phyloP scores from a whole-genome alignment of 1,140 invertebrate genomes.

The Frieseomelitta varia region DNA sequence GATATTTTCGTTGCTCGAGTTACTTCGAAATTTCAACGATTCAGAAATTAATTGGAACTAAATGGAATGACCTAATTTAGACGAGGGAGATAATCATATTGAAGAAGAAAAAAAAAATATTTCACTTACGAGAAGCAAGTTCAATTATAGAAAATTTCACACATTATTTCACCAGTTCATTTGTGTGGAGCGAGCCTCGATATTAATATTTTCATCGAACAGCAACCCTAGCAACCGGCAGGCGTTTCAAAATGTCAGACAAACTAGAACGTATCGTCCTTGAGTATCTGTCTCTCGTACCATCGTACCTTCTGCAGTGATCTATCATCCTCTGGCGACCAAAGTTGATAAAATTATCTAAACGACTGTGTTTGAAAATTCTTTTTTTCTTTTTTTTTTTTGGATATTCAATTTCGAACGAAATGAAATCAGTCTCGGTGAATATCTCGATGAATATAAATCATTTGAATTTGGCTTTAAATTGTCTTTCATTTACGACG shows the following conservation, averaged over 20 bases:
- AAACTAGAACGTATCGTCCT: slow-evolving; percentile 2
- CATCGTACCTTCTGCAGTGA: neutral
- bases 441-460: no score
- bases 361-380: neutral
- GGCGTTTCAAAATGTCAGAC: neutral
- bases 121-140: neutral
- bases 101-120: neutral
- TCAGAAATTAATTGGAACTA: no score
- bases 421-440: neutral
- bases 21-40: no score
- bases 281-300: neutral
- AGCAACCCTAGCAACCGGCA: neutral
- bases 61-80: no score
- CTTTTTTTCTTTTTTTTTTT: neutral
- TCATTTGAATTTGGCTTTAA: no score
- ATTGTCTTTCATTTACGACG: no score
- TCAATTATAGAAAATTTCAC: neutral
- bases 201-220: neutral
- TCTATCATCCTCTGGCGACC: neutral
- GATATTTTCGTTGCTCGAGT: no score
- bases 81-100: no score
- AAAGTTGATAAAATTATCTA: neutral
- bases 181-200: neutral
- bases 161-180: neutral
- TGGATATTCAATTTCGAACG: neutral